A percentile compares a stretch with the other conserved stretches of the same genome.
These are phyloP conservation scores for Microdon myrmicae DNA, from an alignment of 2,888 invertebrate species.

Conservation along the genomic window DNA sequence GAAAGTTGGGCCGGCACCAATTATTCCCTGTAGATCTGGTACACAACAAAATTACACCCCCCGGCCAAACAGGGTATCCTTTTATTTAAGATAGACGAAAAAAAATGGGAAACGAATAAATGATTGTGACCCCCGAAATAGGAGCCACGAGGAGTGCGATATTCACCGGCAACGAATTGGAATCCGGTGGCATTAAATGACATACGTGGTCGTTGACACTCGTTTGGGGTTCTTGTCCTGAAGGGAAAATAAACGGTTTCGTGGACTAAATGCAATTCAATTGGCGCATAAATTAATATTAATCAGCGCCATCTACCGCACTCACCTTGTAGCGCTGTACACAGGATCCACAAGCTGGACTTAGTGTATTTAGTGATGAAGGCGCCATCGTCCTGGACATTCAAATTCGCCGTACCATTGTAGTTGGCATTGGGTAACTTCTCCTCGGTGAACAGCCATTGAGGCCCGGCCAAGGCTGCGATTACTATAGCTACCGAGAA, in stretches of 20 bases:
- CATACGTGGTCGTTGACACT: no score
- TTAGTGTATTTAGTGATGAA: constrained; percentile 66
- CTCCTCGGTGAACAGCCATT: constrained; percentile 90
- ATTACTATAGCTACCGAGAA: constrained; percentile 66
- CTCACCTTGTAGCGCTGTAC: constrained; percentile 64
- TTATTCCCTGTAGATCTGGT: constrained; percentile 43
- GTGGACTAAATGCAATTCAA: constrained; percentile 42
- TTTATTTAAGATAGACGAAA: no score
- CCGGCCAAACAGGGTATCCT: constrained; percentile 26
- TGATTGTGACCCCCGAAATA: constrained; percentile 10
- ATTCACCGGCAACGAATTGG: not conserved
- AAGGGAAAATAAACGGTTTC: constrained; percentile 2
- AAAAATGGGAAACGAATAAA: no score
- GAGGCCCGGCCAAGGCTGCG: constrained; percentile 68
- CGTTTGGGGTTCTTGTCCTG: no score
- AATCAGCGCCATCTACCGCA: constrained; percentile 38
- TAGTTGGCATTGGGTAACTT: constrained; percentile 81
- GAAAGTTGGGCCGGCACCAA: constrained; percentile 15
- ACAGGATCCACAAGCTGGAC: constrained; percentile 67
- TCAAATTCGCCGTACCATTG: constrained; percentile 74
- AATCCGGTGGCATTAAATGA: not conserved
- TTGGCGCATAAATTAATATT: constrained; percentile 47
- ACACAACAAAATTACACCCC: constrained; percentile 38
- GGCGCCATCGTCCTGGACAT: constrained; percentile 64
- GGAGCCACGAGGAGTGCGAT: constrained; percentile 1